Conservation (phyloP, 2,797 vertebrate genomes). For the Labroides dimidiatus region DNA sequence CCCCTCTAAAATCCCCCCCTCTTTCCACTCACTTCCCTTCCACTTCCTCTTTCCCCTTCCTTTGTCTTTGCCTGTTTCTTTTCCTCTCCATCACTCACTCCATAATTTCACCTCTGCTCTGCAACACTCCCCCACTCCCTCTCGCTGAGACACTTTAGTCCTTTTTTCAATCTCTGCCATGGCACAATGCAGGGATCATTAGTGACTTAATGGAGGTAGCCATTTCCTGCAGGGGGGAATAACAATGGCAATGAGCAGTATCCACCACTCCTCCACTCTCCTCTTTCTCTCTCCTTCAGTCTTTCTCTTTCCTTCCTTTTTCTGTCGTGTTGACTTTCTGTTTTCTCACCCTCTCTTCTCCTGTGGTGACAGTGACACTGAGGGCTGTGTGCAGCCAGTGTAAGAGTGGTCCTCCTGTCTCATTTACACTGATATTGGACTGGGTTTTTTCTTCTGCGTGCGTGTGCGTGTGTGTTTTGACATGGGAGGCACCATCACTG, state of each 20-base stretch:
- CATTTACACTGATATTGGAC: slow-evolving; percentile 76
- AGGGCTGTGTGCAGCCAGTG: slow-evolving; percentile 51
- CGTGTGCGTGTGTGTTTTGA: slow-evolving; percentile 52
- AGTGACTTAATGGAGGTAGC: slow-evolving; percentile 79
- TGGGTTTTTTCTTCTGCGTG: slow-evolving; percentile 28
- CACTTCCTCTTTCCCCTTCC: slow-evolving; percentile 17
- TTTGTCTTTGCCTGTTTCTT: slow-evolving; percentile 42
- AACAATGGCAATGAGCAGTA: slow-evolving; percentile 74
- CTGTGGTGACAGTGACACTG: slow-evolving; percentile 63
- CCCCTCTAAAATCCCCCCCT: slow-evolving; percentile 20
- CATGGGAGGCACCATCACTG: slow-evolving; percentile 71
- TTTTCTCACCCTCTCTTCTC: slow-evolving; percentile 46
- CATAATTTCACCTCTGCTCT: slow-evolving; percentile 68
- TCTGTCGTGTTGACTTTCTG: slow-evolving; percentile 52
- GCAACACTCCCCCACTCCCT: slow-evolving; percentile 51
- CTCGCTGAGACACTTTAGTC: slow-evolving; percentile 48
- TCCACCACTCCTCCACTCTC: slow-evolving; percentile 57
- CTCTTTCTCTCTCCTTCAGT: slow-evolving; percentile 16
- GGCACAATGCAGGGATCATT: slow-evolving; percentile 78
- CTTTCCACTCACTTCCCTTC: slow-evolving; percentile 48
- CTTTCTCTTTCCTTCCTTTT: slow-evolving; percentile 18
- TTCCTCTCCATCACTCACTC: slow-evolving; percentile 63
- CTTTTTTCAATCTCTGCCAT: slow-evolving; percentile 45
- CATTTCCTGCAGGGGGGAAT: slow-evolving; percentile 74
- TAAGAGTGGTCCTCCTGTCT: slow-evolving; percentile 66